These are phyloP conservation scores for Pelodiscus sinensis DNA, from an alignment of 2,113 vertebrate genomes.

Conservation along the genomic window DNA sequence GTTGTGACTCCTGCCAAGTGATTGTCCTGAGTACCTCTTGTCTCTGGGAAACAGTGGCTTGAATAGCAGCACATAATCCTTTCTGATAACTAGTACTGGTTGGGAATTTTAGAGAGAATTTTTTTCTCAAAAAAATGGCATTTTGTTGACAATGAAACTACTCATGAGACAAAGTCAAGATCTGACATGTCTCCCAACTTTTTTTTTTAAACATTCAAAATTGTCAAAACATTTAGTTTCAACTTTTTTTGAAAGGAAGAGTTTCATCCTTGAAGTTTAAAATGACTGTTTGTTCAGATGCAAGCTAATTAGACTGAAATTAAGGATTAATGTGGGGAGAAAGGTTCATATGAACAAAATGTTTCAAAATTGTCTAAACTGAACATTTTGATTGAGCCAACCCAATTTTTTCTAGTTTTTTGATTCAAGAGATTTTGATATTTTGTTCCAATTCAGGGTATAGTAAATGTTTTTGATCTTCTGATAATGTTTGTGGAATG, in stretches of 20 bases:
- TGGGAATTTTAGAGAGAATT: not conserved
- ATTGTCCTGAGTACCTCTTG: not conserved
- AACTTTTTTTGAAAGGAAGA: not conserved
- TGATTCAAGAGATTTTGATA: not conserved
- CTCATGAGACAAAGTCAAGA: not conserved
- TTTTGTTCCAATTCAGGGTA: not conserved
- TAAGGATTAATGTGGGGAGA: not conserved
- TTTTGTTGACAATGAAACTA: not conserved
- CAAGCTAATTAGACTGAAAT: not conserved
- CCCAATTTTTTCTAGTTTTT: not conserved
- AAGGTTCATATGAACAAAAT: not conserved
- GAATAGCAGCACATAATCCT: not conserved
- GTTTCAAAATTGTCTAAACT: not conserved
- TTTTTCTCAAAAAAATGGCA: not conserved
- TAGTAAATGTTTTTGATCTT: not conserved
- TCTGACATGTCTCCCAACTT: not conserved
- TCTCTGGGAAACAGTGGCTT: not conserved
- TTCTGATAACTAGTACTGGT: not conserved
- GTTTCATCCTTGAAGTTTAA: not conserved
- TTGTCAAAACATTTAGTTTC: not conserved
- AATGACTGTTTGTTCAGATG: not conserved
- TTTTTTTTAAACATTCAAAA: not conserved
- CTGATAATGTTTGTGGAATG: not conserved
- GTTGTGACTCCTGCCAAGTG: not conserved
- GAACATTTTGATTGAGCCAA: not conserved